Evolutionary conservation across 2,797 vertebrate species (phyloP), one percentile per base, ranked within the genome.

Genomic region (Microchirus variegatus): DNA sequence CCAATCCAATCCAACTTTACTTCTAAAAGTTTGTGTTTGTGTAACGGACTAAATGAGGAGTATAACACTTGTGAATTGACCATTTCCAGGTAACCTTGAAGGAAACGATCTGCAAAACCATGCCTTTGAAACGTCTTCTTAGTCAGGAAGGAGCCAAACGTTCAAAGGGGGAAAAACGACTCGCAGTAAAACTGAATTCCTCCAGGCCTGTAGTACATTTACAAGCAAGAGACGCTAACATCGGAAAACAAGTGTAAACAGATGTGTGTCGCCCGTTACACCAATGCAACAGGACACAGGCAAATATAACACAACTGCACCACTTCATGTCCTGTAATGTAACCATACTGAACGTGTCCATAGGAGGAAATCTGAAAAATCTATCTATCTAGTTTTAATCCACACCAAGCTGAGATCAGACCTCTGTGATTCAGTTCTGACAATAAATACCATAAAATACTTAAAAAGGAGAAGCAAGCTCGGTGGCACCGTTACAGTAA

Each of bases 221-320:
- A 84, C 72, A 58, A 70, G 64, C 54, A 42, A 74, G 60, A 57
- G 70, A 82, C 43, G 68, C 46, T 65, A 63, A 53, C 63, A 67
- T 36, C n/a, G 42, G 59, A 55, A 55, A 63, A 76, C 87, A 86
- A 89, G 79, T 63, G 72, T 71, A 76, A 91, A 85, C 86, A 91
- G 87, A 92, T 91, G 88, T 91, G 88, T 82, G 79, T 81, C 58
- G 77, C 64, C 75, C 73, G 69, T 43, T 68, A 70, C 70, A 22
- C 22, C 22, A 22, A 3, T 22, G 75, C 74, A 67, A 56, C 66
- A 67, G 45, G 59, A 22, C 22, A 22, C 22, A 22, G n/a, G n/a
- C n/a, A n/a, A n/a, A n/a, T n/a, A 1, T 3, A 22, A 22, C 2
- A 3, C 22, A 22, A 22, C 22, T 1, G 1, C 22, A 22, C 22